These are phyloP conservation scores for Papilio demoleus DNA, from an alignment of 2,888 invertebrate species.

Conservation along the genomic window DNA sequence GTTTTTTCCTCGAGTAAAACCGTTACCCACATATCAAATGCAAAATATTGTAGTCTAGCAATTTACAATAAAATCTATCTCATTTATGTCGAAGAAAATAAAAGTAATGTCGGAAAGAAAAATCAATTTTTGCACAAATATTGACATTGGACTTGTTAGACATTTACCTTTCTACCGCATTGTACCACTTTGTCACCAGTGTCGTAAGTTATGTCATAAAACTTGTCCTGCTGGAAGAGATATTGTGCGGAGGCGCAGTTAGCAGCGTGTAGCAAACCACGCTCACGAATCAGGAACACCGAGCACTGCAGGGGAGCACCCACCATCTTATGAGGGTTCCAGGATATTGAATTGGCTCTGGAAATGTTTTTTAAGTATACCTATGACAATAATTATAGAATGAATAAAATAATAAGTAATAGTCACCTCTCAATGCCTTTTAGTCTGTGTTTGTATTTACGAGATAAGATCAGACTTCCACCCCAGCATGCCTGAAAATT, in stretches of 20 bases:
- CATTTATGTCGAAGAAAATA: background rate
- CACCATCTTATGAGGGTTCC: constrained; percentile 94
- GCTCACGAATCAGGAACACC: constrained; percentile 85
- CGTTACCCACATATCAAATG: too few species aligned
- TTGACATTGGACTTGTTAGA: constrained; percentile 46
- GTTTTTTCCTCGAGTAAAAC: too few species aligned
- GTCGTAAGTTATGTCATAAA: constrained; percentile 91
- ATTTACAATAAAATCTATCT: background rate
- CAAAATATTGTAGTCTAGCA: too few species aligned
- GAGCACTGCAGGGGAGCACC: constrained; percentile 92
- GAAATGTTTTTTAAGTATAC: too few species aligned
- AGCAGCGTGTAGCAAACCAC: constrained; percentile 85
- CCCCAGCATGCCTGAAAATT: constrained; percentile 89
- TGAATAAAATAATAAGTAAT: background rate
- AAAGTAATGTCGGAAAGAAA: background rate
- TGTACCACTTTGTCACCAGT: constrained; percentile 95
- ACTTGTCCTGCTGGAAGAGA: constrained; percentile 93
- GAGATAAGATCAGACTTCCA: constrained; percentile 88
- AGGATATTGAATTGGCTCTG: constrained; percentile 90
- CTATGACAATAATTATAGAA: too few species aligned
- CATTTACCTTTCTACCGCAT: constrained; percentile 92
- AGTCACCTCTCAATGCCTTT: constrained; percentile 86
- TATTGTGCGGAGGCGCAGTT: constrained; percentile 90
- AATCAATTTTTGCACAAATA: too few species aligned
- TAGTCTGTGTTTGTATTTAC: constrained; percentile 84